These are phyloP conservation scores for Lanius ludovicianus DNA, from an alignment of 2,113 vertebrate genomes.

Conservation along the genomic window DNA sequence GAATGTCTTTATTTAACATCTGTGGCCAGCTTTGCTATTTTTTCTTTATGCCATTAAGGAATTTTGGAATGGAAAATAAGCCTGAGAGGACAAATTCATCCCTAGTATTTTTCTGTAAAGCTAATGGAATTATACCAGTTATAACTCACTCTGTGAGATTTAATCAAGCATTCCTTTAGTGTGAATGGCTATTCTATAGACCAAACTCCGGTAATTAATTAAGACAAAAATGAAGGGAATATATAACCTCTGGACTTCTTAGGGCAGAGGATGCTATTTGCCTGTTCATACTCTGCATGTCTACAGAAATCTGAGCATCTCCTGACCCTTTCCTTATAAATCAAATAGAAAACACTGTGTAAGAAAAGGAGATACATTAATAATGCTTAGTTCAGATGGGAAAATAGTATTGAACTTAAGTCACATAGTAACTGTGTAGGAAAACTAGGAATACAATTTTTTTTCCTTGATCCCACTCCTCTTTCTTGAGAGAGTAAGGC, in stretches of 20 bases:
- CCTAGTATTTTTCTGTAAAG: conserved; percentile 6
- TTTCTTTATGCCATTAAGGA: conserved; percentile 46
- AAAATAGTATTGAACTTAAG: not conserved
- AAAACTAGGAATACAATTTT: not conserved
- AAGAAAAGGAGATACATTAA: not conserved
- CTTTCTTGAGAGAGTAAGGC: not conserved
- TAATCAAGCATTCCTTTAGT: conserved; percentile 3
- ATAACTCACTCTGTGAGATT: not conserved
- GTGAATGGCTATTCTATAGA: not conserved
- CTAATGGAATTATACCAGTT: conserved; percentile 2
- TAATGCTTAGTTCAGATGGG: not conserved
- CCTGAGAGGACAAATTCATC: not conserved
- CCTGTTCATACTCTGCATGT: not conserved
- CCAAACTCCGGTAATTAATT: not conserved
- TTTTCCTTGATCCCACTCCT: not conserved
- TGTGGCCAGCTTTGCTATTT: conserved; percentile 19
- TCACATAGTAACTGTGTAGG: not conserved
- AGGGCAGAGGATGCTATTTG: not conserved
- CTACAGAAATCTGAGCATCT: not conserved
- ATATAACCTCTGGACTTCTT: not conserved
- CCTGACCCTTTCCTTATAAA: not conserved
- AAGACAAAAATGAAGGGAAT: not conserved
- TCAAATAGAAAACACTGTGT: not conserved
- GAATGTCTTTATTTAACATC: conserved; percentile 27
- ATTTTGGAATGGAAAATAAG: conserved; percentile 59